phyloP scores from a whole-genome alignment of 2,797 vertebrate genomes.

The Chaetodon trifasciatus region DNA sequence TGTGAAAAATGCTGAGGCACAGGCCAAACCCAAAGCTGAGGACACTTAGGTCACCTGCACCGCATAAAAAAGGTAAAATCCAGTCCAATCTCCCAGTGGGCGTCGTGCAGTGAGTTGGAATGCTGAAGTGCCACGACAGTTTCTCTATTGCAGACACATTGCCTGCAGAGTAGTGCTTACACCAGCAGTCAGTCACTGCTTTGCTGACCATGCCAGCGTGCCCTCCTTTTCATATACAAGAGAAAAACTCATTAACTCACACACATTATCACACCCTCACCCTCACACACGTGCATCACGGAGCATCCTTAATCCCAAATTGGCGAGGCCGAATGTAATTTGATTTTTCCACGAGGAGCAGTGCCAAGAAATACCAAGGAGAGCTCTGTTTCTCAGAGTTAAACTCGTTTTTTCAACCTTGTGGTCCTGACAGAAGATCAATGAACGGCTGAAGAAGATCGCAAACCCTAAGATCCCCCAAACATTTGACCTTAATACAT shows the following conservation, averaged over 20 bases:
- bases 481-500: constrained; percentile 47
- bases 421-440: constrained; percentile 29
- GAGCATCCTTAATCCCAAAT: constrained; percentile 57
- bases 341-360: constrained; percentile 39
- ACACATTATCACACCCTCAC: constrained; percentile 47
- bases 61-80: constrained; percentile 20
- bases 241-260: constrained; percentile 56
- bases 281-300: constrained; percentile 38
- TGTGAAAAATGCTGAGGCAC: neutral
- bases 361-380: constrained; percentile 54
- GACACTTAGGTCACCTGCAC: constrained; percentile 14
- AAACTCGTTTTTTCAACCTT: constrained; percentile 5
- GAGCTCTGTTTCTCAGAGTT: constrained; percentile 31
- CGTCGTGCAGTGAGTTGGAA: constrained; percentile 20
- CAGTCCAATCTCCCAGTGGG: constrained; percentile 3
- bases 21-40: constrained; percentile 4
- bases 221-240: constrained; percentile 34
- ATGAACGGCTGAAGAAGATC: neutral
- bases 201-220: constrained; percentile 41
- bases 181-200: constrained; percentile 28
- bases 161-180: constrained; percentile 29
- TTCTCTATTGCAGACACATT: constrained; percentile 17
- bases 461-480: constrained; percentile 4
- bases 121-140: constrained; percentile 39
- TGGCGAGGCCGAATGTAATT: constrained; percentile 41